Evolutionary conservation across 1,140 invertebrate species (phyloP).

Genomic region (Sinonovacula constricta): DNA sequence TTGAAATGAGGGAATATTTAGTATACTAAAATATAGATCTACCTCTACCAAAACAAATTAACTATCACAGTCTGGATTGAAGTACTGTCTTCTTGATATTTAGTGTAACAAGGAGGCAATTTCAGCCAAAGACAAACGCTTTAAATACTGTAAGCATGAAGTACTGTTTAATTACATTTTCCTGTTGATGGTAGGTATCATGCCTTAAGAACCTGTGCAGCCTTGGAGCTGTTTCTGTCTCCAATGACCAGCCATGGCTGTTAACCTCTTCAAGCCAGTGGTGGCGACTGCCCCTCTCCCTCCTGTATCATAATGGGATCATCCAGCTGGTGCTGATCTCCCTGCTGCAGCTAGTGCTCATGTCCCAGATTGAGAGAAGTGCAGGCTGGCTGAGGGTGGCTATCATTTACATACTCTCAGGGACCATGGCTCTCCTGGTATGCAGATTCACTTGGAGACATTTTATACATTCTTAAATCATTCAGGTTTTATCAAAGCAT

Average conservation of each 20-base stretch:
- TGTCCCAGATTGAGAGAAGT: constrained; percentile 66
- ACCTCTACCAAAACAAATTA: too few relatives aligned
- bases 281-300: constrained; percentile 65
- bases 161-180: too few relatives aligned
- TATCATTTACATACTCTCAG: constrained; percentile 61
- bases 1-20: too few relatives aligned
- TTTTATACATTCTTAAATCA: not conserved
- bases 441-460: too few relatives aligned
- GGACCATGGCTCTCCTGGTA: constrained; percentile 65
- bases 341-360: constrained; percentile 55
- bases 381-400: constrained; percentile 70
- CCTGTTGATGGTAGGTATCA: too few relatives aligned
- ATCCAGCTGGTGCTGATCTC: constrained; percentile 62
- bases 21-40: too few relatives aligned
- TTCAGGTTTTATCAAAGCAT: not conserved
- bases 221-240: constrained; percentile 40
- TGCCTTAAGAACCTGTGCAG: constrained; percentile 62
- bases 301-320: constrained; percentile 69
- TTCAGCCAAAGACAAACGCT: too few relatives aligned
- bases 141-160: too few relatives aligned
- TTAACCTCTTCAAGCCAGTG: constrained; percentile 58
- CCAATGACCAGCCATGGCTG: constrained; percentile 59
- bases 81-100: too few relatives aligned
- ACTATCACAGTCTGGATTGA: too few relatives aligned
- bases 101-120: too few relatives aligned